Evolutionary conservation across 2,113 vertebrate species (phyloP), one percentile per base, ranked within the genome.

Genomic region (Vidua macroura): DNA sequence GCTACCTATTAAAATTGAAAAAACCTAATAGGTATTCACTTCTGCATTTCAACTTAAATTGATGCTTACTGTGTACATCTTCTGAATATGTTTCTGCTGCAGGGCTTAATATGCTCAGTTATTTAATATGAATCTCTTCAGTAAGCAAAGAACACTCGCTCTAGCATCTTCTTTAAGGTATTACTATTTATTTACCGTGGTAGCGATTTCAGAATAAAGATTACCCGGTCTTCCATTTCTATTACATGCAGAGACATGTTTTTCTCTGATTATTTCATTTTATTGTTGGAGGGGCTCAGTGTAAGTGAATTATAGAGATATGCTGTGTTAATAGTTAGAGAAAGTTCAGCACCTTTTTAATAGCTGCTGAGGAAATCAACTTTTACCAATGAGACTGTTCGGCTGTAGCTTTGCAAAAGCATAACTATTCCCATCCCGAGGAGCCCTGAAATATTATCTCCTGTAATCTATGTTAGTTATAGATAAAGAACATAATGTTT

Each of bases 1-100:
- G 86, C 66, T 93, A 39, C 90, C 88, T 95, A 92, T 97, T 96
- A 94, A 96, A 95, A 75, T 7, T 48, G 69, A 78, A 92, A 91
- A 89, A 66, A 85, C 9, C 58, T 64, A 92, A 96, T 93, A 90
- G 86, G 52, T 88, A 81, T 83, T 94, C 92, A 64, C 31, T 68
- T 83, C 91, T 93, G 78, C 76, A 67, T 94, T 91, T 96, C 79
- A 89, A 33, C 82, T 87, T 79, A 91, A 88, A 93, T 92, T 94
- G 90, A 86, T 92, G 70, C 90, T 90, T 75, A 31, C 83, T 85
- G 88, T 84, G 74, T 95, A 72, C 62, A 74, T 86, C 88, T 76
- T 84, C 69, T 55, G 77, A 74, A 85, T 93, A 39, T 55, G 73
- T 83, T 94, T 70, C 93, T 95, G 80, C 93, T 95, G 70, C 66